Conservation (phyloP, 2,888 invertebrate genomes). For the Griposia aprilina region DNA sequence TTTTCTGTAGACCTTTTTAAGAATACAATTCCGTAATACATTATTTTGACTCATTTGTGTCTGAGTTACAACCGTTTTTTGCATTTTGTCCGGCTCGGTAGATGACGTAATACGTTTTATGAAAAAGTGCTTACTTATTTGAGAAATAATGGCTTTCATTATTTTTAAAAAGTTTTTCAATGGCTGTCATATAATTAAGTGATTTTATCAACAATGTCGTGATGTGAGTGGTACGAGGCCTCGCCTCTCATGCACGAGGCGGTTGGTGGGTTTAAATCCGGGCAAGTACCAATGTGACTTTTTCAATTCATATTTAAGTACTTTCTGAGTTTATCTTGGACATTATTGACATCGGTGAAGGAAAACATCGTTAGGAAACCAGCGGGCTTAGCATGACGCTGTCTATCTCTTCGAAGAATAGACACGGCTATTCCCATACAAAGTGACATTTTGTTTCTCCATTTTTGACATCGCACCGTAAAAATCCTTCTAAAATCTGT, state of each 20-base stretch:
- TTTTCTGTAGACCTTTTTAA: too few relatives aligned
- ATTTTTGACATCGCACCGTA: too few relatives aligned
- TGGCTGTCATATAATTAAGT: neutral
- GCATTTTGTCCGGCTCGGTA: neutral
- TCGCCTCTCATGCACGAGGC: neutral
- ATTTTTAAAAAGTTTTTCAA: neutral
- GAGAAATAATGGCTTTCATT: neutral
- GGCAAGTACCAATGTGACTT: neutral
- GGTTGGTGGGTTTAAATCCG: neutral
- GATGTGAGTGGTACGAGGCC: too few relatives aligned
- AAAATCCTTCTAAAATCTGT: too few relatives aligned
- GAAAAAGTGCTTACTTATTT: slow-evolving; percentile 1
- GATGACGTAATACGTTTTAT: neutral
- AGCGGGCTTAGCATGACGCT: too few relatives aligned
- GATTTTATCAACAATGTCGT: neutral
- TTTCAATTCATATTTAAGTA: neutral
- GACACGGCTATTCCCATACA: too few relatives aligned
- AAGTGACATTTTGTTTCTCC: too few relatives aligned
- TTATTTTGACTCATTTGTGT: too few relatives aligned
- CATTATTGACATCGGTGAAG: neutral
- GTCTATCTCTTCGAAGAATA: too few relatives aligned
- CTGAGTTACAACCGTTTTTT: slow-evolving; percentile 39
- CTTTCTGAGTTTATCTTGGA: neutral
- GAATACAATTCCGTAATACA: too few relatives aligned
- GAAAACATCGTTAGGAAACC: neutral